Evolutionary conservation across 2,888 invertebrate genomes (phyloP), one percentile per base, ranked within the genome.

Genomic region (Acrocyrtus sp.): DNA sequence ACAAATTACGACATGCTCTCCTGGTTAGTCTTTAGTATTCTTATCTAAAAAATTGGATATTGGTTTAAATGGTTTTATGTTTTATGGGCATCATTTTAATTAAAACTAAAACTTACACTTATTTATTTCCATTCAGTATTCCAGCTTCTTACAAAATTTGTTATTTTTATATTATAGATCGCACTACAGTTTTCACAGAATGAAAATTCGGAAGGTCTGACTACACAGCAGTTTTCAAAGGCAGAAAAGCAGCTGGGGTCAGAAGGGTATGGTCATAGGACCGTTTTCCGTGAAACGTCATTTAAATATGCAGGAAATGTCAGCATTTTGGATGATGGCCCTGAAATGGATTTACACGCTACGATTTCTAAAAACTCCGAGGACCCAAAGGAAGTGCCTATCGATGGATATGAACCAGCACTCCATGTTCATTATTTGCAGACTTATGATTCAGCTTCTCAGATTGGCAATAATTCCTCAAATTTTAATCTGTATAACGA

Each of bases 181-280:
- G 77, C 78, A 3, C 19, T 74, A 50, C 76, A 77, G 34, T 76
- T 75, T 61, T 57, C 74, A 22, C 72, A 75, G 15, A 77, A 79
- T 58, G 73, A 68, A 58, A 74, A 70, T 47, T 62, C 77, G 1
- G 60, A 57, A 19, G 77, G 76, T 10, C 54, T 79, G 0, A 47
- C 50, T 6, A 69, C 54, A 1, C 57, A 53, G 26, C 76, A 79
- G 47, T 72, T 79, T 72, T 21, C 70, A 3, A 76, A 75, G 39
- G 79, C 79, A 1, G 77, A 76, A 47, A 63, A 73, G 39, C 69
- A 72, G 3, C 8, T 76, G 8, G 62, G 73, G 15, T 67, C 70
- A 22, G 48, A 39, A 4, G 39, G 66, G 34, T 58, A 61, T 51
- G 73, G 76, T 39, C 61, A 74, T 17, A 34, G 60, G 26, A 69